These are phyloP conservation scores for Stenoptilia bipunctidactyla DNA, from an alignment of 2,888 invertebrate species.

Conservation along the genomic window DNA sequence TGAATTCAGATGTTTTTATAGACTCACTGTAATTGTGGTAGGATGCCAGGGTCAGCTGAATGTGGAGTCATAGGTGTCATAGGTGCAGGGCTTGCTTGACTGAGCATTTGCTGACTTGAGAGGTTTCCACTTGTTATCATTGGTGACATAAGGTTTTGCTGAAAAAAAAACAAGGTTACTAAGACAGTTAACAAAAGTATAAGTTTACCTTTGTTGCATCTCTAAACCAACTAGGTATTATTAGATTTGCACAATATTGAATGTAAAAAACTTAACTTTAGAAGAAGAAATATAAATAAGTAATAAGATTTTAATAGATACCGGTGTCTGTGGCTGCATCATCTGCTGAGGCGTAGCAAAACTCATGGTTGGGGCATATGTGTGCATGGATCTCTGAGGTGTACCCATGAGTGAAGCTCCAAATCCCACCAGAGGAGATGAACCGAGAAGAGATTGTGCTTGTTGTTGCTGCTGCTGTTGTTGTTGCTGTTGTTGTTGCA, in stretches of 20 bases:
- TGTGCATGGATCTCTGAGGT: slow-evolving; percentile 80
- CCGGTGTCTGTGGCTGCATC: slow-evolving; percentile 93
- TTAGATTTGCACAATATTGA: too few relatives aligned
- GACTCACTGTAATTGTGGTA: slow-evolving; percentile 92
- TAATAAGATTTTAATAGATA: too few relatives aligned
- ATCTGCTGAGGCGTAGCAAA: slow-evolving; percentile 86
- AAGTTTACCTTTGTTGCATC: too few relatives aligned
- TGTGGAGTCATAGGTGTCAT: slow-evolving; percentile 93
- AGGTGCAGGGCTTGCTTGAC: slow-evolving; percentile 81
- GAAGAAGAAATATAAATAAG: too few relatives aligned
- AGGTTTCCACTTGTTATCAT: slow-evolving; percentile 75
- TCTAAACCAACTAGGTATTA: too few relatives aligned
- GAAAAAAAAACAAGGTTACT: slow-evolving; percentile 19
- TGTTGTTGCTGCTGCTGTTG: slow-evolving; percentile 76
- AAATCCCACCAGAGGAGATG: slow-evolving; percentile 73
- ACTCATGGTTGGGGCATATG: slow-evolving; percentile 81
- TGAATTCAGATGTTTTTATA: too few relatives aligned
- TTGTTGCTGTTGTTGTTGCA: slow-evolving; percentile 83
- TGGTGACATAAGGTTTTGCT: slow-evolving; percentile 90
- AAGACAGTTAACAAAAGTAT: too few relatives aligned
- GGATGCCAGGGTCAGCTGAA: slow-evolving; percentile 93
- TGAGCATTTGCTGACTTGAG: slow-evolving; percentile 73
- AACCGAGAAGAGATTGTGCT: slow-evolving; percentile 62
- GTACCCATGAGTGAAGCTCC: slow-evolving; percentile 74
- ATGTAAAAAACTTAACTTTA: too few relatives aligned